phyloP scores from a whole-genome alignment of 2,797 vertebrate species.

The Coilia nasus region DNA sequence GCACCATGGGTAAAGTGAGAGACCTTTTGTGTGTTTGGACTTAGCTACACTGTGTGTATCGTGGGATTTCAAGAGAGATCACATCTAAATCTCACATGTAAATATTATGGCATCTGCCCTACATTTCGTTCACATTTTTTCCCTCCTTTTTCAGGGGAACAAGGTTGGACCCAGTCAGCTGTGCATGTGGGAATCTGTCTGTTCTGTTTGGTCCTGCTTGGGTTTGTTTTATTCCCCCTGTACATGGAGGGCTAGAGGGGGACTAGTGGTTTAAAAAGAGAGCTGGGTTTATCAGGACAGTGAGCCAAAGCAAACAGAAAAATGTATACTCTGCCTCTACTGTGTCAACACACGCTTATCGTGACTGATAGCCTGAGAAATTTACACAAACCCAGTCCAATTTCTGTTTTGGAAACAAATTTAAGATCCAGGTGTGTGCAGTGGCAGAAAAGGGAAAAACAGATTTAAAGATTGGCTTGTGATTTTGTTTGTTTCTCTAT shows the following conservation, averaged over 20 bases:
- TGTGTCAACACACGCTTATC: constrained; percentile 47
- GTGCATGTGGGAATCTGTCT: neutral
- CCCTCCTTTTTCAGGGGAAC: neutral
- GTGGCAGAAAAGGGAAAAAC: neutral
- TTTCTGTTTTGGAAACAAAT: constrained; percentile 39
- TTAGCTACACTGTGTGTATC: neutral
- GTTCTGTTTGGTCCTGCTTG: neutral
- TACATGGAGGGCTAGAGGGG: neutral
- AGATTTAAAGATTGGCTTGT: neutral
- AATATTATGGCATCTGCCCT: constrained; percentile 15
- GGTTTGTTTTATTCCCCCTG: neutral
- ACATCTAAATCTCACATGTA: constrained; percentile 22
- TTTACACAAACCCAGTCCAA: constrained; percentile 28
- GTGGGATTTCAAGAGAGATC: neutral
- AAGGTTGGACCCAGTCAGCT: neutral
- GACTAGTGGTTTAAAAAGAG: neutral
- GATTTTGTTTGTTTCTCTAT: neutral
- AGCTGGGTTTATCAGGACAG: constrained; percentile 28
- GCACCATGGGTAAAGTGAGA: neutral
- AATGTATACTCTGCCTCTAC: constrained; percentile 26
- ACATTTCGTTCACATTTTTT: neutral
- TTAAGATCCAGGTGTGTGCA: constrained; percentile 35
- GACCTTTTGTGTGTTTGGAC: neutral
- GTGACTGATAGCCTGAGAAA: constrained; percentile 30
- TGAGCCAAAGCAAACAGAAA: constrained; percentile 29